Evolutionary conservation across 2,888 invertebrate species (phyloP).

Genomic region (Pterobdella sp.): DNA sequence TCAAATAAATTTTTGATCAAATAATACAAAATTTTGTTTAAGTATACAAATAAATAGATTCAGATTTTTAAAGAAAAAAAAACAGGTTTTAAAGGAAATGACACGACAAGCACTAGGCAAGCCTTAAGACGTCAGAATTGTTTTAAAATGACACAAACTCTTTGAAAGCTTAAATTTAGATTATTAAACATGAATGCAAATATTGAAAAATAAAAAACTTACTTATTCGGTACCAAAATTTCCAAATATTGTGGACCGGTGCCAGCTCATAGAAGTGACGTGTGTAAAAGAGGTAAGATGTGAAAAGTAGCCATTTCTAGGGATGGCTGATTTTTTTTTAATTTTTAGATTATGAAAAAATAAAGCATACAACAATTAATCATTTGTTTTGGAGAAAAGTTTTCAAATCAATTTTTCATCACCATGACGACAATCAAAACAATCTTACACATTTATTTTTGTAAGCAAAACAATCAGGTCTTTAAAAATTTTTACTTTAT

Average conservation of each 20-base stretch:
- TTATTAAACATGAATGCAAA: neutral
- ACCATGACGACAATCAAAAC: conserved; percentile 10
- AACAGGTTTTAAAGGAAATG: no score
- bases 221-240: no score
- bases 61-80: no score
- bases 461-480: neutral
- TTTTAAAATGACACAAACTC: no score
- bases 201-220: neutral
- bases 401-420: neutral
- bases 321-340: neutral
- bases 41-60: no score
- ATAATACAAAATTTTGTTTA: no score
- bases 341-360: neutral
- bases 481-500: no score
- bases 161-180: no score
- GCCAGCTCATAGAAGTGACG: conserved; percentile 18
- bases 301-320: conserved; percentile 7
- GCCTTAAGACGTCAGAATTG: no score
- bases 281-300: conserved; percentile 7
- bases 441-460: neutral
- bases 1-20: no score
- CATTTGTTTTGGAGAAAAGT: neutral
- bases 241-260: no score
- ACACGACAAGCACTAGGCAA: no score
- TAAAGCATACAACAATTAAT: neutral